These are phyloP conservation scores for Galemys pyrenaicus DNA, from an alignment of 2,113 vertebrate species.

Conservation along the genomic window DNA sequence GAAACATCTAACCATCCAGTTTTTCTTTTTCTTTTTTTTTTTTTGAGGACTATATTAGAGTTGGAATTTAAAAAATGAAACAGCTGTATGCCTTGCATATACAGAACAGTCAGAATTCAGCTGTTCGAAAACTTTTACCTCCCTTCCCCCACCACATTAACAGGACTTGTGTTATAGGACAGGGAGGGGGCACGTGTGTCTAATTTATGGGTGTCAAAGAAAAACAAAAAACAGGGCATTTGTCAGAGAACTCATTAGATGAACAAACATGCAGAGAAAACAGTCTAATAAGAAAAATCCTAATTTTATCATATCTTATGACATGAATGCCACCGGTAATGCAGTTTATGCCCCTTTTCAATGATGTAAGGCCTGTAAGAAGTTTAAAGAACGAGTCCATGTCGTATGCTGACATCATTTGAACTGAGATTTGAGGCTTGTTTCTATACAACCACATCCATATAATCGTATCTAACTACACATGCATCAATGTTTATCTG, in stretches of 20 bases:
- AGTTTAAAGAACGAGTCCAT: background rate
- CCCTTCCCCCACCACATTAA: conserved; percentile 43
- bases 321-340: background rate
- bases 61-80: conserved; percentile 83
- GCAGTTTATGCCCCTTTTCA: background rate
- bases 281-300: background rate
- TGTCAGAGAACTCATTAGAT: conserved; percentile 14
- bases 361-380: background rate
- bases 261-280: background rate
- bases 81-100: conserved; percentile 77
- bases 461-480: background rate
- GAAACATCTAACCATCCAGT: conserved; percentile 76
- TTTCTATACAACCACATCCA: background rate
- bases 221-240: conserved; percentile 65
- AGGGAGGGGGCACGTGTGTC: no score
- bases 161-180: conserved; percentile 62
- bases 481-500: background rate
- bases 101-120: conserved; percentile 58
- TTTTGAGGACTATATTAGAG: conserved; percentile 23
- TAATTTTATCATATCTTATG: background rate
- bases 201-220: conserved; percentile 69
- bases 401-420: background rate
- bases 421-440: background rate
- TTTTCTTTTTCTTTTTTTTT: conserved; percentile 53
- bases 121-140: conserved; percentile 51